phyloP scores from a whole-genome alignment of 1,140 invertebrate genomes.

The Tetraneura akinire region DNA sequence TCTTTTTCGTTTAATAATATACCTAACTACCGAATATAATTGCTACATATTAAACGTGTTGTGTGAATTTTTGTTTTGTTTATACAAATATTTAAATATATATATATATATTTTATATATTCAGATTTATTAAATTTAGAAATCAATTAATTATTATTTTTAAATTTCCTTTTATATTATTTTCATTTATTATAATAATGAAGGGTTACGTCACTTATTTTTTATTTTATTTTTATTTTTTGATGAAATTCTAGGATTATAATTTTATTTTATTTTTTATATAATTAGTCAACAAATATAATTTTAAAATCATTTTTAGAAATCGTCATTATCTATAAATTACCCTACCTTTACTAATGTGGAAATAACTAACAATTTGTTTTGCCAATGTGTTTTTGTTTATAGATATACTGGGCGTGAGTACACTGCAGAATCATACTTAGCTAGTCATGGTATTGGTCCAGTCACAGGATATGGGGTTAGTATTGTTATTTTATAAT shows the following conservation, averaged over 20 bases:
- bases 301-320: background rate
- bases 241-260: background rate
- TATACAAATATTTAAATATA: background rate
- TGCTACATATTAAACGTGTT: conserved; percentile 47
- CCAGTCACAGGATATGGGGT: conserved; percentile 95
- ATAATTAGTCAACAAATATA: too few relatives aligned
- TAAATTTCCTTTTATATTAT: background rate
- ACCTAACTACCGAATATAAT: background rate
- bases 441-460: conserved; percentile 88
- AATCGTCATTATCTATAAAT: background rate
- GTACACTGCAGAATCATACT: conserved; percentile 84
- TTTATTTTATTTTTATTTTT: background rate
- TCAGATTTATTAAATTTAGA: background rate
- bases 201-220: background rate
- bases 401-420: conserved; percentile 68
- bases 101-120: background rate
- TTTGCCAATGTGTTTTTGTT: background rate
- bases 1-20: conserved; percentile 31
- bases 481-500: conserved; percentile 59
- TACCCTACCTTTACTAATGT: background rate
- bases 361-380: background rate
- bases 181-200: too few relatives aligned
- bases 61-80: conserved; percentile 31
- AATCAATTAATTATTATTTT: background rate
- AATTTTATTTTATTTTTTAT: background rate